phyloP scores from a whole-genome alignment of 2,797 vertebrate genomes.

The Eurystomus glaucurus region DNA sequence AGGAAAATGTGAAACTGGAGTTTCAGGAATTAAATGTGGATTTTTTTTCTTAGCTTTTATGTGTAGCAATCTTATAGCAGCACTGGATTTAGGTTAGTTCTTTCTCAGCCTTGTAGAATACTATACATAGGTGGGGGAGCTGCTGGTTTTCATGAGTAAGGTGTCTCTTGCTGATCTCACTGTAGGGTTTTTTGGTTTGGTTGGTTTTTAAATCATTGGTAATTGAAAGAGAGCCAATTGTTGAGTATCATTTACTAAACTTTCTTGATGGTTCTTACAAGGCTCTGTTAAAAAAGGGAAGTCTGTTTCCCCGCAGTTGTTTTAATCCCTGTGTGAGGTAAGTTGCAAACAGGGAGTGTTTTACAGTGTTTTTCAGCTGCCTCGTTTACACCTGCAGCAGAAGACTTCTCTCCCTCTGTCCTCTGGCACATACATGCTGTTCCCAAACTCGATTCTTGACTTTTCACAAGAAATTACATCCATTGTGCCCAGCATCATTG shows the following conservation, averaged over 20 bases:
- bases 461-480: neutral
- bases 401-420: neutral
- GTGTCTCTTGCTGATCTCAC: neutral
- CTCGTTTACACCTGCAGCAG: neutral
- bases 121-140: neutral
- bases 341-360: neutral
- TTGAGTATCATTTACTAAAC: neutral
- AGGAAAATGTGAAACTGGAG: neutral
- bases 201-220: neutral
- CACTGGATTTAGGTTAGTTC: neutral
- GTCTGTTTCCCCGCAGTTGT: neutral
- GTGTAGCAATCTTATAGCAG: neutral
- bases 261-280: neutral
- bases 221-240: neutral
- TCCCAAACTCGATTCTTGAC: neutral
- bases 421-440: neutral
- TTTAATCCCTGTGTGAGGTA: neutral
- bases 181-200: fast-evolving
- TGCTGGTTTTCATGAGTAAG: neutral
- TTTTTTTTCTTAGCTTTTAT: neutral
- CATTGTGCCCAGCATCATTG: neutral
- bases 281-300: neutral
- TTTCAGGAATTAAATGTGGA: neutral
- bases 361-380: neutral
- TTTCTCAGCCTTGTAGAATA: neutral